Conservation (phyloP, 2,113 vertebrate genomes). For the Saguinus midas region DNA sequence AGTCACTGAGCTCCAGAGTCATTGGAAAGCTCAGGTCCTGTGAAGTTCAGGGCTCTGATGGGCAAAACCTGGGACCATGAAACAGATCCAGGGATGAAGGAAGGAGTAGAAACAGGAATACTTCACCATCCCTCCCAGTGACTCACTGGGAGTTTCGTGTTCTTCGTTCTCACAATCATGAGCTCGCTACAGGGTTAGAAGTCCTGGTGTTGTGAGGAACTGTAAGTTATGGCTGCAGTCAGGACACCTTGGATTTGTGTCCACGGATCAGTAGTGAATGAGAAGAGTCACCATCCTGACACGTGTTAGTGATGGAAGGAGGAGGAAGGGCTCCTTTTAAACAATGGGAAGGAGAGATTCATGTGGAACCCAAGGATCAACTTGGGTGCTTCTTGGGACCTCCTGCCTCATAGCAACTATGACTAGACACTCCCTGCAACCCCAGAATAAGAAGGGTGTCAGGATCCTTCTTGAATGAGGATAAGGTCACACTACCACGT, state of each 20-base stretch:
- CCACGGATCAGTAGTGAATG: not conserved
- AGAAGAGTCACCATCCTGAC: not conserved
- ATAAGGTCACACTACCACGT: not conserved
- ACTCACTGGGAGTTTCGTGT: not conserved
- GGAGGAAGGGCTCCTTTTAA: not conserved
- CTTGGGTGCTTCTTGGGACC: not conserved
- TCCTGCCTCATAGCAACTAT: not conserved
- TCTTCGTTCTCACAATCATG: not conserved
- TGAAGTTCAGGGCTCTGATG: not conserved
- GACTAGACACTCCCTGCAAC: not conserved
- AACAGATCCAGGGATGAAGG: too few species aligned
- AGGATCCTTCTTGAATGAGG: not conserved
- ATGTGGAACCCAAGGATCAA: not conserved
- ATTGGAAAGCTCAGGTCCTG: not conserved
- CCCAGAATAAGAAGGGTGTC: not conserved
- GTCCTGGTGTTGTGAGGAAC: not conserved
- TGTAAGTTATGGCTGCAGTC: not conserved
- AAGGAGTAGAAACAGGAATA: not conserved
- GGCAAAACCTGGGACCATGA: not conserved
- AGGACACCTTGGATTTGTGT: not conserved
- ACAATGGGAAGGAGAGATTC: not conserved
- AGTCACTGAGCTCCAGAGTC: not conserved
- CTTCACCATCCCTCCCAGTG: not conserved
- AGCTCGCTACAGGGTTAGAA: not conserved
- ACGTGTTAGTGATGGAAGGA: not conserved